Evolutionary conservation across 2,797 vertebrate species (phyloP).

Genomic region (Carcharodon carcharias): DNA sequence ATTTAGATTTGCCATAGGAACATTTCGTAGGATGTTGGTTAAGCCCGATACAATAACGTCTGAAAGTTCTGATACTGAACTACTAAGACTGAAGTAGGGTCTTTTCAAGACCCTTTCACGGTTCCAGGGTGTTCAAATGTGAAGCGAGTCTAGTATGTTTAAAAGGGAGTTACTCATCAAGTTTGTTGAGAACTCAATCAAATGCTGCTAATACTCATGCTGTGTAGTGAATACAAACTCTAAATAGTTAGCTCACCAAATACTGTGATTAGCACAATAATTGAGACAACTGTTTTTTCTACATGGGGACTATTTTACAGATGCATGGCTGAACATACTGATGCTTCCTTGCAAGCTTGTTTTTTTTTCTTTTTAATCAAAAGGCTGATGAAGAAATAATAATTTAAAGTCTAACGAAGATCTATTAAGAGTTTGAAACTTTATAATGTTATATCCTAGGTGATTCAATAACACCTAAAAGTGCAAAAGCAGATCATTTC

Average conservation of each 20-base stretch:
- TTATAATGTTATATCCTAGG: not conserved
- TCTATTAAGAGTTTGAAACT: not conserved
- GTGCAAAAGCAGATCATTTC: not conserved
- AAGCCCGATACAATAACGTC: not conserved
- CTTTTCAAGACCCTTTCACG: not conserved
- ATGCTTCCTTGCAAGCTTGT: not conserved
- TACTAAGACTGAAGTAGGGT: not conserved
- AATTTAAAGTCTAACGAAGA: not conserved
- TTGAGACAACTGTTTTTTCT: not conserved
- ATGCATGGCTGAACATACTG: not conserved
- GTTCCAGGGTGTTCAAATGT: not conserved
- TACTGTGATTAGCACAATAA: not conserved
- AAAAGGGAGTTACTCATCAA: not conserved
- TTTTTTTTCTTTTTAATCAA: not conserved
- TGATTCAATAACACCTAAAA: not conserved
- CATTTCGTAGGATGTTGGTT: not conserved
- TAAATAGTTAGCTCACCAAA: not conserved
- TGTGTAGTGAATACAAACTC: not conserved
- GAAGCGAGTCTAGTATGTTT: not conserved
- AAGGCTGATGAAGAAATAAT: not conserved
- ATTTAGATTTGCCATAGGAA: not conserved
- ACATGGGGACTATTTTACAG: not conserved
- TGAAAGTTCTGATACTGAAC: not conserved
- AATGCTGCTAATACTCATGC: not conserved
- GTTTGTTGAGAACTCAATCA: not conserved